Conservation (phyloP, 2,888 invertebrate genomes). For the Hirtodrosophila trivittata region DNA sequence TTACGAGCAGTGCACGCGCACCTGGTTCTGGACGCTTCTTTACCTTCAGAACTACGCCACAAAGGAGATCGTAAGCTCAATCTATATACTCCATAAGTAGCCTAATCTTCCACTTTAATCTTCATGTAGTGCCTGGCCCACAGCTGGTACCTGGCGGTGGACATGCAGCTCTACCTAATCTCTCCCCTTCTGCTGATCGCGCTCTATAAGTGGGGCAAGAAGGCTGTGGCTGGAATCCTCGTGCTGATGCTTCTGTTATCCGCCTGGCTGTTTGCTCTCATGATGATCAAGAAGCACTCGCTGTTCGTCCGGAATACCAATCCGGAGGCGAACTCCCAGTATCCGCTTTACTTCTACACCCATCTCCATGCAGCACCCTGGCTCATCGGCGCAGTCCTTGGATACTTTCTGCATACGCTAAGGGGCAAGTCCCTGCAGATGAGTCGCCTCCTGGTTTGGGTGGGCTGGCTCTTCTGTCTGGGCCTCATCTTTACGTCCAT, state of each 20-base stretch:
- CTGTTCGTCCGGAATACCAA: constrained; percentile 18
- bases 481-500: constrained; percentile 56
- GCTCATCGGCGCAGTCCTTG: constrained; percentile 74
- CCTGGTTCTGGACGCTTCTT: constrained; percentile 84
- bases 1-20: constrained; percentile 58
- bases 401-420: constrained; percentile 67
- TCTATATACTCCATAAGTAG: background rate
- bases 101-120: background rate
- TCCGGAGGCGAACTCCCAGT: constrained; percentile 51
- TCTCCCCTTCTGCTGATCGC: constrained; percentile 85
- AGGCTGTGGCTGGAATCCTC: constrained; percentile 49
- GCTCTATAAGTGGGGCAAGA: constrained; percentile 80
- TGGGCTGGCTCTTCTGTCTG: constrained; percentile 65
- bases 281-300: constrained; percentile 59
- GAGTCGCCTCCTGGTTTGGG: constrained; percentile 28
- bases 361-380: constrained; percentile 74
- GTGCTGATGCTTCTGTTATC: constrained; percentile 60
- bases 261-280: constrained; percentile 53
- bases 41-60: constrained; percentile 84
- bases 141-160: constrained; percentile 86
- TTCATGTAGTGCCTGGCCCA: constrained; percentile 84
- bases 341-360: constrained; percentile 63
- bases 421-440: constrained; percentile 51
- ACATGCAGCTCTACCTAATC: constrained; percentile 85
- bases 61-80: constrained; percentile 61